A percentile compares a stretch with the other conserved stretches of the same genome.
phyloP scores from a whole-genome alignment of 2,888 invertebrate genomes.

The Brassicogethes aeneus region DNA sequence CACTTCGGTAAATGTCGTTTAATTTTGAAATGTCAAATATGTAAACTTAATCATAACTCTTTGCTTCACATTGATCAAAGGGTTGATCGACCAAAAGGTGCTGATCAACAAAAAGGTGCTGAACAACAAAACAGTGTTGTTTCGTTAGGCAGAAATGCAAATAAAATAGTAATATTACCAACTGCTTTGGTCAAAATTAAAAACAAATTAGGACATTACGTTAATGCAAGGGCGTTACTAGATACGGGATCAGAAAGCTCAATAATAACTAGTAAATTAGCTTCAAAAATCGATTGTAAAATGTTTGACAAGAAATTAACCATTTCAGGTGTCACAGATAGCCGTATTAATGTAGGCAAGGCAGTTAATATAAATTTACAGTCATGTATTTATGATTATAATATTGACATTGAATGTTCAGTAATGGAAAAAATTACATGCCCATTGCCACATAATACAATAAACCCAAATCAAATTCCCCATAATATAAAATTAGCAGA shows the following conservation, averaged over 20 bases:
- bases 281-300: not conserved
- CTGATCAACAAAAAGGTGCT: no score
- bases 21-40: not conserved
- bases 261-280: constrained; percentile 5
- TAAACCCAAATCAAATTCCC: not conserved
- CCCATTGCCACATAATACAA: not conserved
- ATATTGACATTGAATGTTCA: not conserved
- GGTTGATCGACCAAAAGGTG: no score
- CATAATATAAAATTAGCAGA: not conserved
- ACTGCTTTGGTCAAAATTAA: not conserved
- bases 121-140: no score
- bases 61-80: no score
- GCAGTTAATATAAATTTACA: not conserved
- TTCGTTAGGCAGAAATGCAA: no score
- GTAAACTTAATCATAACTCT: no score
- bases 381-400: not conserved
- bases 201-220: not conserved
- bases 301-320: not conserved
- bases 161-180: no score
- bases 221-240: constrained; percentile 1
- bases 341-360: not conserved
- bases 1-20: constrained; percentile 2
- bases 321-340: not conserved
- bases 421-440: not conserved
- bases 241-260: constrained; percentile 7